Conservation (phyloP, 1,140 invertebrate species). For the Hormaphis cornu region DNA sequence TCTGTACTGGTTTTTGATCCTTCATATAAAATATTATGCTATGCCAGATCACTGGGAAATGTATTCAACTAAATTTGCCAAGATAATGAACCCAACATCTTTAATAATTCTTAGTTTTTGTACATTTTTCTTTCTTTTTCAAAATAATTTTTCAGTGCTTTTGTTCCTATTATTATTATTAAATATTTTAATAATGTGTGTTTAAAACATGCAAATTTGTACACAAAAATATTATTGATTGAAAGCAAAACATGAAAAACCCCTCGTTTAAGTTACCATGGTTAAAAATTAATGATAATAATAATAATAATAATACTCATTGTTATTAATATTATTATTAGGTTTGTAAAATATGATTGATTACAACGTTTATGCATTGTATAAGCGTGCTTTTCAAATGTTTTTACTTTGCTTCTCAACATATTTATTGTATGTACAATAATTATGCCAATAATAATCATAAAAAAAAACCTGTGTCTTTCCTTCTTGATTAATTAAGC, state of each 20-base stretch:
- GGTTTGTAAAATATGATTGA: background rate
- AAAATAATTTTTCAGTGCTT: slow-evolving; percentile 14
- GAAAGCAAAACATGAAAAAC: background rate
- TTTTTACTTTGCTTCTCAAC: background rate
- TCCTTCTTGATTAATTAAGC: background rate
- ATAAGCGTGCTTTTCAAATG: background rate
- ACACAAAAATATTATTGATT: slow-evolving; percentile 9
- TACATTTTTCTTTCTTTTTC: slow-evolving; percentile 1
- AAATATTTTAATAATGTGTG: background rate
- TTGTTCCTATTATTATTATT: slow-evolving; percentile 29
- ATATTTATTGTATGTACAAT: background rate
- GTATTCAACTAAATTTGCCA: slow-evolving; percentile 8
- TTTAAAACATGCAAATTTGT: background rate
- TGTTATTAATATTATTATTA: background rate
- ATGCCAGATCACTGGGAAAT: background rate
- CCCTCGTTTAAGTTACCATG: slow-evolving; percentile 19
- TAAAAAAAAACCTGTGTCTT: slow-evolving; percentile 14
- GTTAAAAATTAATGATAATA: background rate
- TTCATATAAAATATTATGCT: background rate
- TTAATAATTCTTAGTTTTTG: slow-evolving; percentile 18
- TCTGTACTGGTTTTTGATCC: slow-evolving; percentile 7
- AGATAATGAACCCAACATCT: background rate
- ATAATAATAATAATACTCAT: background rate
- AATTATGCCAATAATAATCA: background rate
- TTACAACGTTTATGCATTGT: background rate